These are phyloP conservation scores for Microctenopoma lineatum DNA, from an alignment of 2,797 vertebrate species.

Conservation along the genomic window DNA sequence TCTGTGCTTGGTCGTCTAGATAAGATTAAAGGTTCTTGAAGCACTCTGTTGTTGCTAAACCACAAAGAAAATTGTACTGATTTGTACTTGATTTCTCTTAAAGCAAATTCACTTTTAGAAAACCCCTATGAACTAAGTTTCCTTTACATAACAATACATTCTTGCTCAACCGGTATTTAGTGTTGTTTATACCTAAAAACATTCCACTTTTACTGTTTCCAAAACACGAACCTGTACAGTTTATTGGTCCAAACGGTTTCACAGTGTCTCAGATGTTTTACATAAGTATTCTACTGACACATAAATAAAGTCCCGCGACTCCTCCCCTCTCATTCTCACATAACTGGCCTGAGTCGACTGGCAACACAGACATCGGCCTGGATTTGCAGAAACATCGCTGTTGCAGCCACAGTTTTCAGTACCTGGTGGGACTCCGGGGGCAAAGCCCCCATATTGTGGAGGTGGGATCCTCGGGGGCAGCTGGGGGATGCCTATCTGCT, in stretches of 20 bases:
- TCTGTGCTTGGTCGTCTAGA: no score
- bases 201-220: neutral
- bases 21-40: no score
- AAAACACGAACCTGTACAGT: neutral
- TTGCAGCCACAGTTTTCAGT: neutral
- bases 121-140: no score
- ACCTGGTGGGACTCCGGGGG: slow-evolving; percentile 88
- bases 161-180: neutral
- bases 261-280: neutral
- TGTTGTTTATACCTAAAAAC: neutral
- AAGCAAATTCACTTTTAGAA: no score
- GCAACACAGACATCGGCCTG: no score
- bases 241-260: neutral
- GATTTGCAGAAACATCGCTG: no score
- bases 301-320: neutral
- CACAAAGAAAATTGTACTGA: no score
- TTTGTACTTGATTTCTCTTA: no score
- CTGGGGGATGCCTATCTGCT: slow-evolving; percentile 87
- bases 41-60: no score
- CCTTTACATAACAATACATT: neutral
- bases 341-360: neutral
- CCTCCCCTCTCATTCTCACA: neutral
- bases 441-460: slow-evolving; percentile 94
- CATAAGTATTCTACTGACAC: neutral
- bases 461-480: slow-evolving; percentile 96